Evolutionary conservation across 2,797 vertebrate species (phyloP).

Genomic region (Tachyglossus aculeatus): DNA sequence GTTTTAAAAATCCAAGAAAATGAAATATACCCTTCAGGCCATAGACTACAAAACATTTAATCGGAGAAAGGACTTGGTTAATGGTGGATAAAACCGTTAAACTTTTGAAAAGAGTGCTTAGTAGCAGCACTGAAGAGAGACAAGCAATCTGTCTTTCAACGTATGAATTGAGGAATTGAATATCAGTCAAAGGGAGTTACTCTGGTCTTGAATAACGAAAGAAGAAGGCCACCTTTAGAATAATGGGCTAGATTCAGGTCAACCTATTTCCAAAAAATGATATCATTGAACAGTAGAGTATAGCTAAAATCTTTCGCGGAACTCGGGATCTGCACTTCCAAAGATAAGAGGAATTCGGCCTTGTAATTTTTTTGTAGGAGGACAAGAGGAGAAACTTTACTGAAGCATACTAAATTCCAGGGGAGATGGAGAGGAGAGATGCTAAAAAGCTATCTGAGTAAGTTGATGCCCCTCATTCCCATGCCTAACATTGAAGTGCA

Average conservation of each 20-base stretch:
- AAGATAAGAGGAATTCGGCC: neutral
- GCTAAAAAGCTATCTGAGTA: neutral
- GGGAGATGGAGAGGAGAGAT: neutral
- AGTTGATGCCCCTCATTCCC: no score
- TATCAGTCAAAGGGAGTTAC: neutral
- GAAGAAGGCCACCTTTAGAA: neutral
- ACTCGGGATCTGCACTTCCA: neutral
- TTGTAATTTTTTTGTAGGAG: neutral
- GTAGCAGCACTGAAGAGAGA: neutral
- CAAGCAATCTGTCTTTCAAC: neutral
- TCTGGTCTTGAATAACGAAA: slow-evolving; percentile 2
- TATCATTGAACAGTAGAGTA: neutral
- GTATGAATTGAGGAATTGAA: slow-evolving; percentile 7
- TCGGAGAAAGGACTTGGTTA: neutral
- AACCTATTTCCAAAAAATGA: neutral
- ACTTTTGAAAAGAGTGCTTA: slow-evolving; percentile 5
- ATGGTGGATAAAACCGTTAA: neutral
- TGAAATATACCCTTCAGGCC: neutral
- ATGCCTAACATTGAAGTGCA: neutral
- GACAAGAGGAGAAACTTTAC: neutral
- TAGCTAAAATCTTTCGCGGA: neutral
- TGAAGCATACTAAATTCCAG: neutral
- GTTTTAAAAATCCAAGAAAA: neutral
- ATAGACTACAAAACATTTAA: neutral
- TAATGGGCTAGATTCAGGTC: neutral